Evolutionary conservation across 35 echinoderm and acorn worm species (phyloP), one percentile per base, ranked within the genome.

Genomic region (Hemicentrotus pulcherrimus): DNA sequence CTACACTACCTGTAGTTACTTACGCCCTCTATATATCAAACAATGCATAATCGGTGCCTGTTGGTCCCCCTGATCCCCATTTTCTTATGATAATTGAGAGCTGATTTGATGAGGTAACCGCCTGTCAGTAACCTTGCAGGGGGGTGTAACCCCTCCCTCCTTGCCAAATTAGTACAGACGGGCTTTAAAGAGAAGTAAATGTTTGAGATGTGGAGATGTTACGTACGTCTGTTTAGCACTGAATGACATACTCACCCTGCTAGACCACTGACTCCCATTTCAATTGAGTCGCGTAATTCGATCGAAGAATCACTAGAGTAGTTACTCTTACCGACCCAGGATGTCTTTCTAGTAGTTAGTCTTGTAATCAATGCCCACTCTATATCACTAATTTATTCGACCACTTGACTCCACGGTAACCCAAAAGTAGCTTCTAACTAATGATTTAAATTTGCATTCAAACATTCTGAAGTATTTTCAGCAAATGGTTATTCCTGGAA

Each of bases 231-330:
- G 7, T 78, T n/a, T 78, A 28, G 4, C 24, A 7, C 65, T n/a
- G 6, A 78, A 24, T 78, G 65, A n/a, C 28, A 78, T 78, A 28
- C n/a, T n/a, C 19, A 78, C 65, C n/a, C 19, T 78, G 46, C 19
- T 90, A 90, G 32, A 90, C 88, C 88, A 90, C 46, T 90, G 88
- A 90, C 88, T 90, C 88, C 32, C 46, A 47, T 47, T 90, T 33
- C 32, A 45, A 90, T 33, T 90, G 31, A 90, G 33, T 90, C 88
- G 88, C 32, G 88, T 90, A 90, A 90, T 90, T 90, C 32, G 46
- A 90, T 90, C 32, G 19, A 47, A 45, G 88, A 90, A 90, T 90
- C 88, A 90, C 31, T 52, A 55, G 45, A 94, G 31, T 18, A 94
- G 65, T 41, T 46, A 92, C 46, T 46, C 46, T 55, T 46, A 35